These are phyloP conservation scores for Melanostigma gelatinosum DNA, from an alignment of 2,113 vertebrate genomes.

Conservation along the genomic window DNA sequence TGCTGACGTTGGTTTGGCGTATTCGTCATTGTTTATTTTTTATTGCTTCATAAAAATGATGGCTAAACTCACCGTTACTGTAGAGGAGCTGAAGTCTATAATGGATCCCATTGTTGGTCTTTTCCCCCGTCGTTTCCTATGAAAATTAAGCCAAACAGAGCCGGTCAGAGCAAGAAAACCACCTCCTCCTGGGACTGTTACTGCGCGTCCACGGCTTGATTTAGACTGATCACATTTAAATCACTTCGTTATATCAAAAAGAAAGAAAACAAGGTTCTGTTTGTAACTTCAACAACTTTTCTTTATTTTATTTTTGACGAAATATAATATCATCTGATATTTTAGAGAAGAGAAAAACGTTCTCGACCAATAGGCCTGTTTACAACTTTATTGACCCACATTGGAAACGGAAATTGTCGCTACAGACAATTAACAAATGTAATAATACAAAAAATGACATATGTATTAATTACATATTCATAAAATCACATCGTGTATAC, in stretches of 20 bases:
- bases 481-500: not conserved
- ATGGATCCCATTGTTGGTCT: slow-evolving; percentile 99
- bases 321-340: not conserved
- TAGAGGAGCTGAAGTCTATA: slow-evolving; percentile 98
- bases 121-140: slow-evolving; percentile 97
- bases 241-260: slow-evolving; percentile 2
- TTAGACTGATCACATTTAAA: slow-evolving; percentile 29
- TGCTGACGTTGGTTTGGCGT: slow-evolving; percentile 18
- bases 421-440: not conserved
- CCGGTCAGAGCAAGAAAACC: slow-evolving; percentile 54
- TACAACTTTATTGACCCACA: not conserved
- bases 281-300: slow-evolving; percentile 8
- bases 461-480: slow-evolving; percentile 5
- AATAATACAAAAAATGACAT: not conserved
- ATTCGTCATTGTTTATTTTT: slow-evolving; percentile 41
- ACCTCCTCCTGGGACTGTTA: slow-evolving; percentile 58
- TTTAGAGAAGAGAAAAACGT: not conserved
- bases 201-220: slow-evolving; percentile 42
- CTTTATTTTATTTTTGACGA: not conserved
- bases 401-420: not conserved
- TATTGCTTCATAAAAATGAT: slow-evolving; percentile 54
- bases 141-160: slow-evolving; percentile 75
- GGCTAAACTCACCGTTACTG: slow-evolving; percentile 91
- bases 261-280: not conserved
- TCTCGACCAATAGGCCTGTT: not conserved